Base-by-base conservation (phyloP, 2,888 invertebrate genomes). In the Phaedon cochleariae region DNA sequence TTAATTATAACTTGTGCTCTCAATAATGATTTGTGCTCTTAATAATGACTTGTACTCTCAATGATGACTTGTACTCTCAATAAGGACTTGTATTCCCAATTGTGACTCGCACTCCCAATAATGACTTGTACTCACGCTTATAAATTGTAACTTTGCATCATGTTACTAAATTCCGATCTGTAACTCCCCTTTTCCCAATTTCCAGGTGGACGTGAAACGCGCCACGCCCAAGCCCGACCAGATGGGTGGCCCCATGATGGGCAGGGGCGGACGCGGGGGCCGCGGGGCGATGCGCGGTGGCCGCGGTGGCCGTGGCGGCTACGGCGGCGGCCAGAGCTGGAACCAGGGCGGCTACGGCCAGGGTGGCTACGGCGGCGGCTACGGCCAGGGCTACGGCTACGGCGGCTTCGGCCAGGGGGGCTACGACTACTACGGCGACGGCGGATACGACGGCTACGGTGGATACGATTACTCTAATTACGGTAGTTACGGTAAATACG, bases 211-310 rank as follows among this genome's bases (percentile, higher is more conserved):
- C 84, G 96, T 97, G 37, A 97, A 97, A 85, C 93, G 95, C 81
- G 97, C 97, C 51, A 96, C 96, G 59, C 96, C 96, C 10, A 95
- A 94, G 84, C 93, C 93, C 1, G 94, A 94, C 76, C 89, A 89
- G 69, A 89, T 90, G 87, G 75, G 74, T 6, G 72, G 71, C 12
- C 73, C 87, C 86, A 68, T 68, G 66, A 73, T 75, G 69, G 72
- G 74, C 67, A 87, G 90, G 51, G 89, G 90, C 18, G 87, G 90
- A 54, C 90, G 92, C 17, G 90, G 90, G 21, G 87, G 90, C 26
- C 85, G 92, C 9, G 90, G 88, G 52, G 89, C 92, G 57, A 90
- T 91, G 0, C 89, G 90, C 2, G 90, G 92, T 75, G 90, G 92
- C 75, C 88, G 90, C 7, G 89, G 91, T 77, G 90, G 88, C 70